phyloP scores from a whole-genome alignment of 2,797 vertebrate genomes.

The Syncerus caffer region DNA sequence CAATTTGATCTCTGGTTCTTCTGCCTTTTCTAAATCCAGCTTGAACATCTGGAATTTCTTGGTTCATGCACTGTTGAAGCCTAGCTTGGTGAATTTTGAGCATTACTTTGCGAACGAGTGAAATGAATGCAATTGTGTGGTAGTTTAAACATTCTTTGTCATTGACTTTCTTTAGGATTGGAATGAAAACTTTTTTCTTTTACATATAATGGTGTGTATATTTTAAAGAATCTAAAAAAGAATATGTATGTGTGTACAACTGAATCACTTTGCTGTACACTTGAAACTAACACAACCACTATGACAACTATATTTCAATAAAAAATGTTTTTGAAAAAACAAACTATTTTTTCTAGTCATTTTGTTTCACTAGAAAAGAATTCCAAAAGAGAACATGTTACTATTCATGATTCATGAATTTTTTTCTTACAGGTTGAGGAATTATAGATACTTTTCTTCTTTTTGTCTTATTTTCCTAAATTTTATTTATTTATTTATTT shows the following conservation, averaged over 20 bases:
- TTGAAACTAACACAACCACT: background rate
- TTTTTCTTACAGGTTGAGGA: background rate
- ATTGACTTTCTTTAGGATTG: background rate
- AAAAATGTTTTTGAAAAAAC: background rate
- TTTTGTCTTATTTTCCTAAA: conserved; percentile 6
- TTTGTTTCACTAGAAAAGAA: background rate
- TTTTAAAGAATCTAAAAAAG: background rate
- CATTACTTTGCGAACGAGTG: background rate
- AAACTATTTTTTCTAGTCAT: background rate
- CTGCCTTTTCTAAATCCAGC: background rate
- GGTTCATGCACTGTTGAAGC: background rate
- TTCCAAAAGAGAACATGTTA: background rate
- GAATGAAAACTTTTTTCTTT: background rate
- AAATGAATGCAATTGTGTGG: background rate
- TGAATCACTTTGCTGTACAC: background rate
- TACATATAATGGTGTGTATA: background rate
- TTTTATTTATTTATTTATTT: too few species aligned
- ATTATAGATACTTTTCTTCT: background rate
- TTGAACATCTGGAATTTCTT: background rate
- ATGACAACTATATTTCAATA: background rate
- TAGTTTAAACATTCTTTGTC: background rate
- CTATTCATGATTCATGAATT: background rate
- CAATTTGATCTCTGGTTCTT: background rate
- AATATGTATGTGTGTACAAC: background rate
- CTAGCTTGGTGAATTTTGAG: background rate